Conservation (phyloP, 2,888 invertebrate species). For the Aricia artaxerxes region DNA sequence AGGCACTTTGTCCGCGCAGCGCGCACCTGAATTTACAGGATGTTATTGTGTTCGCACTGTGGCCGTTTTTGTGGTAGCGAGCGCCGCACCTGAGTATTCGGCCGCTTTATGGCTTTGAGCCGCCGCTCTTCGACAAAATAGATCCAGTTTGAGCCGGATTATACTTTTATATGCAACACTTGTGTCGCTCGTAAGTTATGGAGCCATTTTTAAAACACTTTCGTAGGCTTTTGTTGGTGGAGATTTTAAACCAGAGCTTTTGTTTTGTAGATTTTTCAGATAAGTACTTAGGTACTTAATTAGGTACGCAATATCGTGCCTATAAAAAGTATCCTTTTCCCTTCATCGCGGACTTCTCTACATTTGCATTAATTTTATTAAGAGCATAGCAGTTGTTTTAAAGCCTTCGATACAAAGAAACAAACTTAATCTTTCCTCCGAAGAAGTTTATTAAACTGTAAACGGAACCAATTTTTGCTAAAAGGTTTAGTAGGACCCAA, state of each 20-base stretch:
- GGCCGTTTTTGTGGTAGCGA: constrained; percentile 9
- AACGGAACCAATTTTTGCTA: too few species aligned
- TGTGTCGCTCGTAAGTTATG: not conserved
- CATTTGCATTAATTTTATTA: not conserved
- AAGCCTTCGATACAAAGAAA: too few species aligned
- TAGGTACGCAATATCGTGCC: too few species aligned
- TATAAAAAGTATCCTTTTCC: too few species aligned
- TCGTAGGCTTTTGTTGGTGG: not conserved
- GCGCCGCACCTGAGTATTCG: constrained; percentile 71
- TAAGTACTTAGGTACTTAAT: too few species aligned
- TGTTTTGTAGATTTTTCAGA: too few species aligned
- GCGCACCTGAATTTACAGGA: constrained; percentile 8
- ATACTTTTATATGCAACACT: not conserved
- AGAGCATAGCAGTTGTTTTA: too few species aligned
- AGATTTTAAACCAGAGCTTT: too few species aligned
- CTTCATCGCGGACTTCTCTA: not conserved
- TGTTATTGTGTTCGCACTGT: constrained; percentile 3
- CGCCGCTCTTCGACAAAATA: constrained; percentile 47
- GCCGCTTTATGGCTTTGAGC: constrained; percentile 67
- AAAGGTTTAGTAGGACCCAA: too few species aligned
- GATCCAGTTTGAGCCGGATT: constrained; percentile 12
- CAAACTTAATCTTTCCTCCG: too few species aligned
- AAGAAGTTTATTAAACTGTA: too few species aligned
- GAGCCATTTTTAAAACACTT: not conserved
- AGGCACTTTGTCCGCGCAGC: not conserved